Evolutionary conservation across 1,140 invertebrate species (phyloP).

Genomic region (Nasonia giraulti): DNA sequence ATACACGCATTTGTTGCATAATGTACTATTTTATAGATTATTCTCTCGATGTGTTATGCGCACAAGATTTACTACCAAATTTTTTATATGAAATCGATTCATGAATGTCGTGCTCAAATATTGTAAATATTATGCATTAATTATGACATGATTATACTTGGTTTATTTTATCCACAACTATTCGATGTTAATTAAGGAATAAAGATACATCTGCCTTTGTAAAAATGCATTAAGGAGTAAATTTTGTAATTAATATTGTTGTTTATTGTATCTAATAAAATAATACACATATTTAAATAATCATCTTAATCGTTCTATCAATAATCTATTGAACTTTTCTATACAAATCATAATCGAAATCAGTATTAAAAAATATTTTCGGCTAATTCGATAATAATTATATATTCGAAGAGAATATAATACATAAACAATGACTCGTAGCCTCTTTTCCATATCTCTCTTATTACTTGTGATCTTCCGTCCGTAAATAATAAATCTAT

Average conservation of each 20-base stretch:
- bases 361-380: neutral
- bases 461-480: neutral
- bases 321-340: no score
- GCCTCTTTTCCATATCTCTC: neutral
- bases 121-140: neutral
- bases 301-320: neutral
- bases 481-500: neutral
- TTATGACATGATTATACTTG: no score
- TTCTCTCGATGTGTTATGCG: neutral
- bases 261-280: slow-evolving; percentile 20
- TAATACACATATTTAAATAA: slow-evolving; percentile 2
- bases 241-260: neutral
- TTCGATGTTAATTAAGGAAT: no score
- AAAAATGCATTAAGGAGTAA: neutral
- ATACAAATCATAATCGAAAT: no score
- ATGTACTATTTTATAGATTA: neutral
- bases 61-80: neutral
- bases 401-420: neutral
- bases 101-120: neutral
- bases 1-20: neutral
- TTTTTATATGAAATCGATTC: neutral
- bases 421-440: neutral
- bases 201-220: neutral
- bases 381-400: neutral
- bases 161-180: no score